Percentiles rank a stretch among this genome's conserved stretches.
Evolutionary conservation across 2,113 vertebrate species (phyloP).

Genomic region (Tringa solitaria): DNA sequence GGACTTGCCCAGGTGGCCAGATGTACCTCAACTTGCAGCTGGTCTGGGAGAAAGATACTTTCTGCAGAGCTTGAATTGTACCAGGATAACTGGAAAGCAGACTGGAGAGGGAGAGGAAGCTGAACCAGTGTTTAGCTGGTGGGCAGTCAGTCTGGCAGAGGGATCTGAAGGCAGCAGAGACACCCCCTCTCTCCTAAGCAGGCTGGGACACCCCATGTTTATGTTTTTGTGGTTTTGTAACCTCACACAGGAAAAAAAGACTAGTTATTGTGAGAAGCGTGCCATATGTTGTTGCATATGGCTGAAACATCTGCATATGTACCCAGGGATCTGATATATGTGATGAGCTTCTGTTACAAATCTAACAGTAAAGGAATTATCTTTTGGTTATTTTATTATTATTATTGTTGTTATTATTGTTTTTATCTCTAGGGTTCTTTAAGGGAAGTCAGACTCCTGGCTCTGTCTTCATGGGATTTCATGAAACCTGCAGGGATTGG

Average conservation of each 20-base stretch:
- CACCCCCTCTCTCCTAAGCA: not conserved
- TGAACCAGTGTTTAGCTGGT: not conserved
- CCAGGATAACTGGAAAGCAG: not conserved
- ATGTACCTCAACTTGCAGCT: not conserved
- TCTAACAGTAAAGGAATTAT: slow-evolving; percentile 5
- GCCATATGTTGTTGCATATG: slow-evolving; percentile 57
- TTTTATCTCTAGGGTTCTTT: not conserved
- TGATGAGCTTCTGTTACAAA: slow-evolving; percentile 12
- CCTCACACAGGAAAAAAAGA: not conserved
- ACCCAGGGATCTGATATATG: slow-evolving; percentile 26
- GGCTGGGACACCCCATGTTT: not conserved
- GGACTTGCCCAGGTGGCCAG: too few relatives aligned
- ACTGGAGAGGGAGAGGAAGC: not conserved
- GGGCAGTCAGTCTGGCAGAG: not conserved
- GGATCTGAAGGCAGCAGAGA: not conserved
- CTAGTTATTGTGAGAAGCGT: not conserved
- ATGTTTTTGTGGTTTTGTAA: not conserved
- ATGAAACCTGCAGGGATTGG: not conserved
- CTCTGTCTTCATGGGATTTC: not conserved
- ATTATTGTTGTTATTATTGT: not conserved
- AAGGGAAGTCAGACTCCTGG: not conserved
- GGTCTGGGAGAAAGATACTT: not conserved
- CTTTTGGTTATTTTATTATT: not conserved
- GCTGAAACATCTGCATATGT: slow-evolving; percentile 57
- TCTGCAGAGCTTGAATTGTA: not conserved